These are phyloP conservation scores for Etheostoma spectabile DNA, from an alignment of 2,113 vertebrate species.

Conservation along the genomic window DNA sequence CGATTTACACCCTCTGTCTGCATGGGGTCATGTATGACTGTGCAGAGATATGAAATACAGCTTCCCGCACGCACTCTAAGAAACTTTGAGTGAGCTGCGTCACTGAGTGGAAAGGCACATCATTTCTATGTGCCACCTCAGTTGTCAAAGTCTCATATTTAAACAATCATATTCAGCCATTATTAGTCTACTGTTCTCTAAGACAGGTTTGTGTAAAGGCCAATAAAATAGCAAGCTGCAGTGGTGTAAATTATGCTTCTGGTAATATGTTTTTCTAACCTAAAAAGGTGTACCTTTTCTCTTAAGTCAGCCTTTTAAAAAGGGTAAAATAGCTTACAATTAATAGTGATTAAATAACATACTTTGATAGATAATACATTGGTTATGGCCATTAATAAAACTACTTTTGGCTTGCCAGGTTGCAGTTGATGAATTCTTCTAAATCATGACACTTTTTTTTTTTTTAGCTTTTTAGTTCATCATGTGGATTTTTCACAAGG, in stretches of 20 bases:
- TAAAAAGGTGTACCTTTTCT: neutral
- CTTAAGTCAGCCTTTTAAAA: neutral
- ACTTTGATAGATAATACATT: neutral
- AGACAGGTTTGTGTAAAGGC: neutral
- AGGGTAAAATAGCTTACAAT: neutral
- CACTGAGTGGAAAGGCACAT: slow-evolving; percentile 17
- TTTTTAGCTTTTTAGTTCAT: neutral
- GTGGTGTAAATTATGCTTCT: neutral
- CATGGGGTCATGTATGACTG: slow-evolving; percentile 21
- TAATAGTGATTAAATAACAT: neutral
- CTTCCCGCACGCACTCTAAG: neutral
- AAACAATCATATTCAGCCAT: neutral
- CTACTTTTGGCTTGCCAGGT: neutral
- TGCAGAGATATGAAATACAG: neutral
- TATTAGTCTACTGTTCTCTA: neutral
- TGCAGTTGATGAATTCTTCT: neutral
- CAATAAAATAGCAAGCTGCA: neutral
- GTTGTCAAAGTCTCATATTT: slow-evolving; percentile 21
- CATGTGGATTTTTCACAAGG: neutral
- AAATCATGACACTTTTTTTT: neutral
- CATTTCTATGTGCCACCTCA: neutral
- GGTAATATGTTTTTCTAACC: neutral
- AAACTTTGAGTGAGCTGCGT: slow-evolving; percentile 2
- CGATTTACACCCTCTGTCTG: slow-evolving; percentile 70
- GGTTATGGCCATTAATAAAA: neutral